These are phyloP conservation scores for Cantharis lateralis DNA, from an alignment of 2,888 invertebrate genomes.

Conservation along the genomic window DNA sequence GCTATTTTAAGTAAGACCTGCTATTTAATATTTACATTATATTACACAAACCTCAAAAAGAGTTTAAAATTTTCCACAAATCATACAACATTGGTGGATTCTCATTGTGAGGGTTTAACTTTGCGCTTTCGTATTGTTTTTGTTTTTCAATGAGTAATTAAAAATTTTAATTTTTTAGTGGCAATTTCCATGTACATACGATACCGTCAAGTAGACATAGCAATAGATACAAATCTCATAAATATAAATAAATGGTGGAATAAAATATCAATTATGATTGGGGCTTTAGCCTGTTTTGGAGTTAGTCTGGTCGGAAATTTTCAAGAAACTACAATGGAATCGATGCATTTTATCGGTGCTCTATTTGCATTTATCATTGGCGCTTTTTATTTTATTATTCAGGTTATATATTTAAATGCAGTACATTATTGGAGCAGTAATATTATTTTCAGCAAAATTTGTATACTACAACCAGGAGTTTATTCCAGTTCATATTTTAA, in stretches of 20 bases:
- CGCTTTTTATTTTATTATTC: slow-evolving; percentile 79
- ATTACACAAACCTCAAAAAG: too few relatives aligned
- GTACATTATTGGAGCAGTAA: background rate
- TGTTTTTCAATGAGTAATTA: too few relatives aligned
- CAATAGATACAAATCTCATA: slow-evolving; percentile 5
- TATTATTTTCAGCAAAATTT: background rate
- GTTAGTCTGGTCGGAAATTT: slow-evolving; percentile 72
- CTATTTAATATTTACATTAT: too few relatives aligned
- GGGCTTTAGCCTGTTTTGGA: slow-evolving; percentile 62
- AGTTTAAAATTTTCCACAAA: too few relatives aligned
- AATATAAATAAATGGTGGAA: slow-evolving; percentile 4
- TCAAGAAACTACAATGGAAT: slow-evolving; percentile 64
- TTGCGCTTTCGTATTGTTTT: too few relatives aligned
- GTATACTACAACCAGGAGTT: too few relatives aligned
- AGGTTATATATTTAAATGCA: slow-evolving; percentile 58
- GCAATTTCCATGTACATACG: background rate
- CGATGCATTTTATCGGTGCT: slow-evolving; percentile 60
- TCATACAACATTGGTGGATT: too few relatives aligned
- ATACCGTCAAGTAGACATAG: background rate
- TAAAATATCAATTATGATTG: background rate
- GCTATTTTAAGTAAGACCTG: slow-evolving; percentile 25
- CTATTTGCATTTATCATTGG: slow-evolving; percentile 76
- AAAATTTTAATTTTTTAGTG: background rate
- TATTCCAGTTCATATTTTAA: too few relatives aligned
- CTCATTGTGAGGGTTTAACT: too few relatives aligned